Base-by-base conservation (phyloP, 2,888 invertebrate genomes). In the Drosophila falleni region DNA sequence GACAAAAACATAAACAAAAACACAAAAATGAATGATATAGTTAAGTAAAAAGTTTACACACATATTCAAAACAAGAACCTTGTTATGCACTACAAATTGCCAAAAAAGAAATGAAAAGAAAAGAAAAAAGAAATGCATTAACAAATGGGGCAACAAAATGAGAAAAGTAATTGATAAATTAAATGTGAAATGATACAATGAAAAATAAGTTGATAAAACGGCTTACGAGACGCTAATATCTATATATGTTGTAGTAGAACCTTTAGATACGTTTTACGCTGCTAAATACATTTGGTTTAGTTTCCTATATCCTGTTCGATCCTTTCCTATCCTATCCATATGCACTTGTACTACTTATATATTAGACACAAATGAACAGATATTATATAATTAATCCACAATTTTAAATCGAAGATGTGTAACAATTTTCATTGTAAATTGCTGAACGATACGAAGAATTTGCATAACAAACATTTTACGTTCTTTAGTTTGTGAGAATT, bases 211-310 rank as follows among this genome's bases (percentile, higher is more conserved):
- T 77, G 33, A 55, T 53, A 60, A 63, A 62, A 71, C 59, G 81
- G 85, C 85, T 85, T 79, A 77, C 60, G 53, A 85, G 87, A 82
- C 82, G 87, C 84, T 84, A 84, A 85, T 87, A 84, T 85, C 78
- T 78, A 74, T 81, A 81, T 72, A 78, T 84, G 79, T 84, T 84
- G 70, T 80, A 81, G 73, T 87, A 83, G 66, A 78, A 70, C 64
- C 59, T 61, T 82, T 82, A 80, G 70, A 70, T 82, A 78, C 69
- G 63, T 74, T 83, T 78, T 63, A 68, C 53, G 62, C 69, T 75
- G 74, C 78, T 80, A 78, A 69, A 60, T 64, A 58, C 54, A 53
- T 70, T 83, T 62, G 63, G 68, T 71, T 71, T 76, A 80, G 65
- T 60, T 79, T 62, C 56, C 65, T 67, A 64, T 67, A 64, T 61